Conservation (phyloP, 1,140 invertebrate genomes). For the Lasioglossum albipes region DNA sequence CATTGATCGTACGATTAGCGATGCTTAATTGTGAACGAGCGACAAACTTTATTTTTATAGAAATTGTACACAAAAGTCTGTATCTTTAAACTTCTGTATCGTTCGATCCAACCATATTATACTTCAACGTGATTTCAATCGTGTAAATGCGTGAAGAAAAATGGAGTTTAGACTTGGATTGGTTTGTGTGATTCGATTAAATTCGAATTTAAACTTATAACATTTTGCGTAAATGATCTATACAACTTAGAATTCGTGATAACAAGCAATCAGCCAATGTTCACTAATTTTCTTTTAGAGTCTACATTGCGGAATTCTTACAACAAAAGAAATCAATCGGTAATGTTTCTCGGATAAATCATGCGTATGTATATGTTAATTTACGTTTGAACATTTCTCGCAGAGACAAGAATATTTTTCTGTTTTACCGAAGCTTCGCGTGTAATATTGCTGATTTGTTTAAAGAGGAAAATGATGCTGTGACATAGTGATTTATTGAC, state of each 20-base stretch:
- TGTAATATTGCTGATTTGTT: constrained; percentile 66
- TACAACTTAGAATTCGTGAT: constrained; percentile 35
- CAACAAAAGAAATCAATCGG: constrained; percentile 26
- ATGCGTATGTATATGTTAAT: constrained; percentile 10
- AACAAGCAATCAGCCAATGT: constrained; percentile 29
- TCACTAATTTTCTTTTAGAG: constrained; percentile 1
- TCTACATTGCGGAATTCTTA: constrained; percentile 16
- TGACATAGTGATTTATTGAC: constrained; percentile 79
- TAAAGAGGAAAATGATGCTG: constrained; percentile 76
- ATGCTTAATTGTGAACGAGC: not conserved
- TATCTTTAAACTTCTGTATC: constrained; percentile 3
- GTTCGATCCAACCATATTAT: not conserved
- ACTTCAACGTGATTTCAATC: constrained; percentile 9
- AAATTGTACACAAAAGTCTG: constrained; percentile 4
- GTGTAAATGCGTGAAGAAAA: not conserved
- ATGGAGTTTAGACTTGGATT: not conserved
- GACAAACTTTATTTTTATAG: constrained; percentile 47
- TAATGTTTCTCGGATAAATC: constrained; percentile 42
- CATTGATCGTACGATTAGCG: not conserved
- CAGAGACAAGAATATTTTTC: constrained; percentile 43
- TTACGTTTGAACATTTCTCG: constrained; percentile 22
- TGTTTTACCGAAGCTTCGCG: constrained; percentile 63
- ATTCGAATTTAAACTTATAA: constrained; percentile 16
- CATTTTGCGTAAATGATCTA: constrained; percentile 17
- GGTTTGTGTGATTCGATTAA: constrained; percentile 14